These are phyloP conservation scores for Pterois miles DNA, from an alignment of 2,797 vertebrate genomes.

Conservation along the genomic window DNA sequence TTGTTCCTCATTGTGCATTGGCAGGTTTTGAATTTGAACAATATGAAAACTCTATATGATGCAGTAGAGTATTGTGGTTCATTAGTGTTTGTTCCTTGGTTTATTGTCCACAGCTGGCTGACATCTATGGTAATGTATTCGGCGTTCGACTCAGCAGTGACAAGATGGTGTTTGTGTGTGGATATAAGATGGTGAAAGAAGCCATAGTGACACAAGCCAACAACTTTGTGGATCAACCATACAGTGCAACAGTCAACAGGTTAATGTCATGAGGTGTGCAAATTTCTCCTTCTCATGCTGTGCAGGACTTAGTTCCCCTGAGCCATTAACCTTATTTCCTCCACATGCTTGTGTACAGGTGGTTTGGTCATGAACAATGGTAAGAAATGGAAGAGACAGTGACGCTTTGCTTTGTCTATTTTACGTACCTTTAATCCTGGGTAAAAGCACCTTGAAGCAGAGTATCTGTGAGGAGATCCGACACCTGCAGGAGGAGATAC, in stretches of 20 bases:
- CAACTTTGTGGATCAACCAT: constrained; percentile 78
- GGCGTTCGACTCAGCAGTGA: constrained; percentile 30
- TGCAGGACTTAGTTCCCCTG: rapidly evolving
- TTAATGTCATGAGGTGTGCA: constrained; percentile 77
- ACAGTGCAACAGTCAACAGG: rapidly evolving
- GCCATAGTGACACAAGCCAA: constrained; percentile 80
- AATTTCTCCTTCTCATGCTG: neutral
- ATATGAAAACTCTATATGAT: neutral
- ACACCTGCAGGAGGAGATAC: constrained; percentile 68
- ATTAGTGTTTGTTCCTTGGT: neutral
- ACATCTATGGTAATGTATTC: constrained; percentile 81
- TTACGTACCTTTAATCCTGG: constrained; percentile 74
- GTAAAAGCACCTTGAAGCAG: constrained; percentile 65
- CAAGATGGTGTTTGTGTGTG: constrained; percentile 65
- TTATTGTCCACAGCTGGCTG: constrained; percentile 65
- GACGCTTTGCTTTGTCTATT: constrained; percentile 71
- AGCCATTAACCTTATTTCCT: neutral
- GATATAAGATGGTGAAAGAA: constrained; percentile 83
- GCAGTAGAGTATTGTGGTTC: neutral
- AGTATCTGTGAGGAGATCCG: constrained; percentile 69
- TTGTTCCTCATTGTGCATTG: neutral
- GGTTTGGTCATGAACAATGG: constrained; percentile 76
- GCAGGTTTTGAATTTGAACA: neutral
- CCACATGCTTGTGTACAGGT: constrained; percentile 17
- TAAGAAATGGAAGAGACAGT: constrained; percentile 67